Evolutionary conservation across 2,113 vertebrate species (phyloP).

Genomic region (Mirza zaza): DNA sequence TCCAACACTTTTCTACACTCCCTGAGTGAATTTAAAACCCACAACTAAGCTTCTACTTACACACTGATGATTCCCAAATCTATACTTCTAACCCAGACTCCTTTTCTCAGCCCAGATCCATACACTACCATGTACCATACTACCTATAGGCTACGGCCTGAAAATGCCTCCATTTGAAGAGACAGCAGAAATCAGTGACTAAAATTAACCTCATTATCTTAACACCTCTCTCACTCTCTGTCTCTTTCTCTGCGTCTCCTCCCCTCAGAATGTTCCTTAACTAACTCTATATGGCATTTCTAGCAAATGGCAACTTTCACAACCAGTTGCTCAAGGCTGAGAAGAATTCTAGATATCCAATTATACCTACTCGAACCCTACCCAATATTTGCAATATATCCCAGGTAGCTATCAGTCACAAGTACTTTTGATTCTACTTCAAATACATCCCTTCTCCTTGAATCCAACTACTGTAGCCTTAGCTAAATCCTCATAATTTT

Average conservation of each 20-base stretch:
- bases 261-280: background rate
- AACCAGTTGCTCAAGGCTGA: background rate
- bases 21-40: background rate
- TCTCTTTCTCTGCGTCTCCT: background rate
- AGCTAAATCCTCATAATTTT: background rate
- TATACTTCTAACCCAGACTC: background rate
- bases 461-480: background rate
- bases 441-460: background rate
- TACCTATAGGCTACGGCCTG: background rate
- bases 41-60: background rate
- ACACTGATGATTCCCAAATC: background rate
- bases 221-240: background rate
- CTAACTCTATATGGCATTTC: background rate
- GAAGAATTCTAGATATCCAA: background rate
- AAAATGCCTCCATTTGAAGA: constrained; percentile 20
- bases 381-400: background rate
- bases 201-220: constrained; percentile 33
- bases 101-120: background rate
- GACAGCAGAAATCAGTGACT: background rate
- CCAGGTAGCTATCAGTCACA: background rate
- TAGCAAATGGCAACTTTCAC: background rate
- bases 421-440: background rate
- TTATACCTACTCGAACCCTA: background rate
- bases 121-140: background rate
- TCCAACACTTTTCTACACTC: background rate